Conservation (phyloP, 2,113 vertebrate species). For the Zeus faber region DNA sequence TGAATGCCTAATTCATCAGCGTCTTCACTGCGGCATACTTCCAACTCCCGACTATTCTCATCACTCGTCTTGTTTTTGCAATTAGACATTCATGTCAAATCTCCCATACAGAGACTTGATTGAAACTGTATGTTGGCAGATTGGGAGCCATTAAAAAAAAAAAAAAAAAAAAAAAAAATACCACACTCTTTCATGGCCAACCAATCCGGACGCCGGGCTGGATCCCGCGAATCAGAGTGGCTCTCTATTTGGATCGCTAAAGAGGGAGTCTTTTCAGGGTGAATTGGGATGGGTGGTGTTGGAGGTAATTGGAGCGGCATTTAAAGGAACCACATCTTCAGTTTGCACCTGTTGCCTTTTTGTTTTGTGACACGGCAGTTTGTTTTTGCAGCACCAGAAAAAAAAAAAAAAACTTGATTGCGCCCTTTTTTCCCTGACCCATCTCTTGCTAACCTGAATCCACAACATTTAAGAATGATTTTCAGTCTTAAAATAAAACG, state of each 20-base stretch:
- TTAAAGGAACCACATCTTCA: slow-evolving; percentile 60
- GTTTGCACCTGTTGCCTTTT: slow-evolving; percentile 76
- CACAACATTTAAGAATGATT: too few species aligned
- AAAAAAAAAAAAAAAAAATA: slow-evolving; percentile 55
- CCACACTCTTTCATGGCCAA: slow-evolving; percentile 49
- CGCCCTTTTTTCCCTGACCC: slow-evolving; percentile 18
- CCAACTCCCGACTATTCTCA: slow-evolving; percentile 73
- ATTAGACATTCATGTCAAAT: slow-evolving; percentile 77
- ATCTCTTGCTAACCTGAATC: slow-evolving; percentile 12
- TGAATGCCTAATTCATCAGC: slow-evolving; percentile 80
- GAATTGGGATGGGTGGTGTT: slow-evolving; percentile 58
- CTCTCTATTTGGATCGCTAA: slow-evolving; percentile 54
- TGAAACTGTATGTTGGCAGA: slow-evolving; percentile 70
- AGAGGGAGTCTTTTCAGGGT: slow-evolving; percentile 66
- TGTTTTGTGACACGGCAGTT: slow-evolving; percentile 42
- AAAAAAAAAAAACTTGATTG: slow-evolving; percentile 43
- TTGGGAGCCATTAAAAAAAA: slow-evolving; percentile 63
- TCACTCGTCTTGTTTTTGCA: slow-evolving; percentile 68
- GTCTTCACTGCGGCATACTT: slow-evolving; percentile 66
- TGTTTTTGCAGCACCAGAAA: slow-evolving; percentile 44
- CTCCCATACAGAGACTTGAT: slow-evolving; percentile 70
- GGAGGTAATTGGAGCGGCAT: slow-evolving; percentile 65
- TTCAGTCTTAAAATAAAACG: slow-evolving; percentile 6
- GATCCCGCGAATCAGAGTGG: slow-evolving; percentile 39
- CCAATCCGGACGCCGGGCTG: slow-evolving; percentile 38